Evolutionary conservation across 2,888 invertebrate genomes (phyloP), one percentile per base, ranked within the genome.

Genomic region (Diploptera punctata): DNA sequence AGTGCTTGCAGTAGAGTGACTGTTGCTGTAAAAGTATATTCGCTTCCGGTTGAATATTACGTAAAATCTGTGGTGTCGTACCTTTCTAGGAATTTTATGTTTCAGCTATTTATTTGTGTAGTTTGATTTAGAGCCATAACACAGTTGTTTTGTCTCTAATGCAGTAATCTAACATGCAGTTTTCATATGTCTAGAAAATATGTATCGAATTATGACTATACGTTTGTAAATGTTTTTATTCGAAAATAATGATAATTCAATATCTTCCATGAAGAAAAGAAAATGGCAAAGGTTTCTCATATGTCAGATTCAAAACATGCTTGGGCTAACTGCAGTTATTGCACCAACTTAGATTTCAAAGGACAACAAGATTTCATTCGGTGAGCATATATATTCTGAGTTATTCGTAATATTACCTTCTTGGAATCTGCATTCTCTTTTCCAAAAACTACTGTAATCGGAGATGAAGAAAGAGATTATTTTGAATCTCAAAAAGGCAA

Each of bases 291-390:
- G 26, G 67, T 61, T 21, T 61, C 60, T 18, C 29, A 38, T 19
- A 43, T 29, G 19, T 9, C 18, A 33, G 76, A 73, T 10, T 52
- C 43, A 21, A 73, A 70, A 70, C 70, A 49, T 38, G 49, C 71
- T 10, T 76, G 75, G 75, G 74, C 49, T 29, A 73, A 73, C 26
- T 77, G 77, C 65, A 71, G 44, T 18, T 75, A 75, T 71, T 77
- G 77, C 65, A 61, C 68, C 52, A 72, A 75, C 31, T 21, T 73
- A 54, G 75, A 72, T 47, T 78, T 79, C 65, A 77, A 75, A 72
- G 71, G 67, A 18, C 77, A 77, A 18, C 73, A 75, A 29, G 76
- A 76, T 72, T 77, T 77, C 67, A 72, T 74, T 49, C 73, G 72
- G 77, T 77, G 67, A 72, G 71, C 54, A 29, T 3, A 18, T 47